Conservation (phyloP, 2,797 vertebrate species). For the Clarias fuscus region DNA sequence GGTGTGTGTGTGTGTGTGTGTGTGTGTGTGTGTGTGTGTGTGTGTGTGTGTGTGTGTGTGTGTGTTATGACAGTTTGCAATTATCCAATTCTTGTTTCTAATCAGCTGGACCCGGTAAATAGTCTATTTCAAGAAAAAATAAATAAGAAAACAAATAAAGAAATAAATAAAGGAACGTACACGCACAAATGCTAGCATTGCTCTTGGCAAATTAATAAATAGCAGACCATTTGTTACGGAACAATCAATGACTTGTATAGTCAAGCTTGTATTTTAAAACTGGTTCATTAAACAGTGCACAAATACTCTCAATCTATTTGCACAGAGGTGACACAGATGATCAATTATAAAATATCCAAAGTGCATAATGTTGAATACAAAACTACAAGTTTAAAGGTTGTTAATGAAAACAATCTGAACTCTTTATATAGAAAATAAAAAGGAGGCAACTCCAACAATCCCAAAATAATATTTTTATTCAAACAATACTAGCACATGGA, state of each 20-base stretch:
- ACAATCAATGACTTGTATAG: not conserved
- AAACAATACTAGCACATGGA: not conserved
- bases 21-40: not conserved
- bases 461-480: not conserved
- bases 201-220: slow-evolving; percentile 12
- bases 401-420: not conserved
- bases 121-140: no score
- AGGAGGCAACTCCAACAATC: no score
- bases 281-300: slow-evolving; percentile 18
- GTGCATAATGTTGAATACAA: not conserved
- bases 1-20: no score
- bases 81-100: no score
- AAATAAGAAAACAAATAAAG: not conserved
- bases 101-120: no score
- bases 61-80: no score
- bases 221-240: slow-evolving; percentile 12
- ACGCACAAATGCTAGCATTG: not conserved
- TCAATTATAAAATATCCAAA: slow-evolving; percentile 19
- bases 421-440: no score
- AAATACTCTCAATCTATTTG: slow-evolving; percentile 18
- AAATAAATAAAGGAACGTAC: rapidly evolving
- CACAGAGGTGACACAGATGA: not conserved
- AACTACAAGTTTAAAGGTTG: slow-evolving; percentile 1
- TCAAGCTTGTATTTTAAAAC: slow-evolving; percentile 22
- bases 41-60: no score